These are phyloP conservation scores for Scaptomyza parva DNA, from an alignment of 2,888 invertebrate genomes.

Conservation along the genomic window DNA sequence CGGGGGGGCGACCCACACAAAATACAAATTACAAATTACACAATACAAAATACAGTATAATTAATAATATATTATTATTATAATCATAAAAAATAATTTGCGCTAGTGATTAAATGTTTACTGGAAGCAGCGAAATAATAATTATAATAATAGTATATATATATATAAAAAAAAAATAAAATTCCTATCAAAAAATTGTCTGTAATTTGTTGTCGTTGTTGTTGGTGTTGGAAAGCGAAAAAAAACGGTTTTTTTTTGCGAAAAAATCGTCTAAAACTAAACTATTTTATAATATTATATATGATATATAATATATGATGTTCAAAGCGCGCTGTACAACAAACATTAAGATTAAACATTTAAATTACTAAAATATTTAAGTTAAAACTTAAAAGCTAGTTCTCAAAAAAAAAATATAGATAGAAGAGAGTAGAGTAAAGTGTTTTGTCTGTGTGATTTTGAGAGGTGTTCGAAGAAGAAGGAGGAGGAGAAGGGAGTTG, in stretches of 20 bases:
- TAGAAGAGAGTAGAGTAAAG: background rate
- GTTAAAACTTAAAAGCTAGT: constrained; percentile 64
- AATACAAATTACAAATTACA: constrained; percentile 33
- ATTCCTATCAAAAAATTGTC: constrained; percentile 21
- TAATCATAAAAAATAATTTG: constrained; percentile 65
- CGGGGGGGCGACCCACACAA: constrained; percentile 21
- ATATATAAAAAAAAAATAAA: constrained; percentile 24
- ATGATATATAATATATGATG: constrained; percentile 32
- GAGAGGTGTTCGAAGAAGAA: constrained; percentile 3
- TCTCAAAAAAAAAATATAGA: constrained; percentile 42
- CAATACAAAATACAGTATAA: constrained; percentile 26
- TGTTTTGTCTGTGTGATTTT: constrained; percentile 2
- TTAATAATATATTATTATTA: constrained; percentile 14
- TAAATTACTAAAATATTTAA: constrained; percentile 64
- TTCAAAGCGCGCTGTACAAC: constrained; percentile 70
- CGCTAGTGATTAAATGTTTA: constrained; percentile 70
- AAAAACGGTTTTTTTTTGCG: constrained; percentile 9
- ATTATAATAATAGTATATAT: too few species aligned
- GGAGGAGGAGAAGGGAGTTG: background rate
- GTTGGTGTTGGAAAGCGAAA: constrained; percentile 10
- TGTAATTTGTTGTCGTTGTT: constrained; percentile 1
- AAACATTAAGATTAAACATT: constrained; percentile 63
- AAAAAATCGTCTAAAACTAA: too few species aligned
- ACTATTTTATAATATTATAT: too few species aligned
- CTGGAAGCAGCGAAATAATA: constrained; percentile 68